Evolutionary conservation across 2,888 invertebrate genomes (phyloP).

Genomic region (Salticus scenicus): DNA sequence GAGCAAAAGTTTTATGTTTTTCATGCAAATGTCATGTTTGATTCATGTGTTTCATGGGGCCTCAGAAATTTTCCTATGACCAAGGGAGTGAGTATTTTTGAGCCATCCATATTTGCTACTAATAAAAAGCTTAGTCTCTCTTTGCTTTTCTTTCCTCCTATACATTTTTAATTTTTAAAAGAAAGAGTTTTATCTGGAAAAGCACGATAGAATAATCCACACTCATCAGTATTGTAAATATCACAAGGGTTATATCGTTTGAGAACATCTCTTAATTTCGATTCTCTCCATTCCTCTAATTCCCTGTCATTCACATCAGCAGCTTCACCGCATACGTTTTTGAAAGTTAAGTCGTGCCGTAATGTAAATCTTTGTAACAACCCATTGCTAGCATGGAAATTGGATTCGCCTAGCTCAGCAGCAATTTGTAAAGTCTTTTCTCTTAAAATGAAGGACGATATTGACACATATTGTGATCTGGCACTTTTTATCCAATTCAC

Average conservation of each 20-base stretch:
- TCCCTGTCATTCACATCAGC: background rate
- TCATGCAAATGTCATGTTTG: no score
- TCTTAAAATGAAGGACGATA: background rate
- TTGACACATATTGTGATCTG: background rate
- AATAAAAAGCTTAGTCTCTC: slow-evolving; percentile 19
- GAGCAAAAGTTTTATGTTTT: no score
- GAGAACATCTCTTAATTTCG: background rate
- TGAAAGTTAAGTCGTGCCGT: slow-evolving; percentile 3
- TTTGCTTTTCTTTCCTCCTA: slow-evolving; percentile 25
- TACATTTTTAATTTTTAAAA: slow-evolving; percentile 20
- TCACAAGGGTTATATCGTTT: background rate
- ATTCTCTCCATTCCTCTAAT: background rate
- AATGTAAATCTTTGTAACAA: slow-evolving; percentile 20
- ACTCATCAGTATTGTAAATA: background rate
- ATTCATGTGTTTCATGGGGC: no score
- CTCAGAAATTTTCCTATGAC: slow-evolving; percentile 5
- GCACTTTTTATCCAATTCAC: slow-evolving; percentile 12
- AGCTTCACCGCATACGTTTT: slow-evolving; percentile 13
- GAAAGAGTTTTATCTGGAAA: slow-evolving; percentile 15
- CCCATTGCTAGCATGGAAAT: slow-evolving; percentile 24
- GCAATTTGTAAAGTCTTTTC: slow-evolving; percentile 10
- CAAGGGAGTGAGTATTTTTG: slow-evolving; percentile 18
- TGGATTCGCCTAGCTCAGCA: slow-evolving; percentile 4
- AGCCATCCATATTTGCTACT: slow-evolving; percentile 26
- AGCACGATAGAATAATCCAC: background rate